Evolutionary conservation across 1,140 invertebrate genomes (phyloP).

Genomic region (Caerostris extrusa): DNA sequence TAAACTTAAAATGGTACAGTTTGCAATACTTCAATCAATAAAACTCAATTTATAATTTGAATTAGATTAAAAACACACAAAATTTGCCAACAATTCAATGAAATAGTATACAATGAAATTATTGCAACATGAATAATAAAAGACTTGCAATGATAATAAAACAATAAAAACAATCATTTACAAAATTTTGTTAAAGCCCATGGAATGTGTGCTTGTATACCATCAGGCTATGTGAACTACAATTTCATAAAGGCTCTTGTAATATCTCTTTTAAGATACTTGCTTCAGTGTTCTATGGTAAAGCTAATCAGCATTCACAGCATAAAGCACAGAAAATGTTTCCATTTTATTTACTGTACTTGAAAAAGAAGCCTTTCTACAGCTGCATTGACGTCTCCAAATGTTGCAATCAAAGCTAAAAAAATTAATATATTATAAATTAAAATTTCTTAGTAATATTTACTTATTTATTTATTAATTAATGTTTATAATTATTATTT

Average conservation of each 20-base stretch:
- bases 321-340: background rate
- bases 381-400: slow-evolving; percentile 98
- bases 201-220: background rate
- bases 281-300: background rate
- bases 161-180: background rate
- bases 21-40: no score
- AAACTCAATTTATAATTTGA: no score
- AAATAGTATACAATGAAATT: background rate
- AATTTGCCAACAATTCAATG: background rate
- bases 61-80: no score
- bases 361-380: slow-evolving; percentile 92
- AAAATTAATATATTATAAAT: no score
- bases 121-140: background rate
- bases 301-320: background rate
- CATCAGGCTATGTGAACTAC: slow-evolving; percentile 5
- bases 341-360: background rate
- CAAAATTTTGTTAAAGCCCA: background rate
- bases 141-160: background rate
- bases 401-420: slow-evolving; percentile 95
- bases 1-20: no score
- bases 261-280: background rate
- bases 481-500: no score
- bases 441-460: background rate
- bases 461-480: no score
- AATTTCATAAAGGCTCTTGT: background rate